Evolutionary conservation across 2,113 vertebrate species (phyloP).

Genomic region (Deroptyus accipitrinus): DNA sequence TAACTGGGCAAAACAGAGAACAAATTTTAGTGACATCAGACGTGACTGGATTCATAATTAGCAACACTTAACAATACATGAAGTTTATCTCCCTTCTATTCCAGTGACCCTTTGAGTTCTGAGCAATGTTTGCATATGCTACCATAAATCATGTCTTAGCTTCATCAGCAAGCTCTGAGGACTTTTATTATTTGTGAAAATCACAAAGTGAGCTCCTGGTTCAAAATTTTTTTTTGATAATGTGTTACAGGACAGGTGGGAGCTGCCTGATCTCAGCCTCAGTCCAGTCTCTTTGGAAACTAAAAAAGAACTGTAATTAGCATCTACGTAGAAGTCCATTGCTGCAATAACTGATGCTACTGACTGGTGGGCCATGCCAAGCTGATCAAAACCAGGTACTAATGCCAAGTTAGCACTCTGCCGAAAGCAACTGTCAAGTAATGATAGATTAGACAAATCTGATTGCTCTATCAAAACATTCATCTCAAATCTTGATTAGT

Average conservation of each 20-base stretch:
- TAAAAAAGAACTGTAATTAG: background rate
- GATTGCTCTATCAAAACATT: conserved; percentile 93
- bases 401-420: conserved; percentile 77
- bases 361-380: conserved; percentile 31
- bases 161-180: conserved; percentile 72
- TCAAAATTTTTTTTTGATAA: conserved; percentile 29
- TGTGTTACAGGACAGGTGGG: background rate
- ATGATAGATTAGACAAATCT: conserved; percentile 88
- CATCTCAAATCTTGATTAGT: conserved; percentile 94
- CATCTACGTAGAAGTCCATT: background rate
- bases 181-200: conserved; percentile 58
- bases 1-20: conserved; percentile 71
- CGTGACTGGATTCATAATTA: conserved; percentile 75
- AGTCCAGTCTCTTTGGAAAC: background rate
- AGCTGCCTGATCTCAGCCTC: conserved; percentile 1
- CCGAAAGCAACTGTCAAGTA: conserved; percentile 83
- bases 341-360: background rate
- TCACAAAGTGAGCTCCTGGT: conserved; percentile 66
- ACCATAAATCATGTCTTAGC: conserved; percentile 73
- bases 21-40: conserved; percentile 69
- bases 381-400: conserved; percentile 70
- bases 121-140: conserved; percentile 71
- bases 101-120: conserved; percentile 69
- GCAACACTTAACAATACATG: conserved; percentile 77
- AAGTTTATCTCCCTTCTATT: conserved; percentile 74